Evolutionary conservation across 2,888 invertebrate species (phyloP).

Genomic region (Pseudolycoriella hygida): DNA sequence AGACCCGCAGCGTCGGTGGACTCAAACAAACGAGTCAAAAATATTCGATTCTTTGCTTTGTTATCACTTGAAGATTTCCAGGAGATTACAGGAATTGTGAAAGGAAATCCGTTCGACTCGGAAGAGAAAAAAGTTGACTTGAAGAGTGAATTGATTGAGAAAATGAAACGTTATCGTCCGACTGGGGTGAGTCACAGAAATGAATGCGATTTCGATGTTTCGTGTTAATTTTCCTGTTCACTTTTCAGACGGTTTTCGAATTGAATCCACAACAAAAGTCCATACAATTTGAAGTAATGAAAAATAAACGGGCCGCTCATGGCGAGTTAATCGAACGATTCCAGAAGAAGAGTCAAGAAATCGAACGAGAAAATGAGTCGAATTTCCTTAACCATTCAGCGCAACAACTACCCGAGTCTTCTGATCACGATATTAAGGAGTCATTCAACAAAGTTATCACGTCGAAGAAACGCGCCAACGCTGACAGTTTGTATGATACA

Average conservation of each 20-base stretch:
- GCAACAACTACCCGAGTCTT: conserved; percentile 24
- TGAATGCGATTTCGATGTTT: background rate
- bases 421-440: conserved; percentile 34
- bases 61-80: conserved; percentile 20
- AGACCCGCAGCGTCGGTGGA: conserved; percentile 79
- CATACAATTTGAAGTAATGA: conserved; percentile 67
- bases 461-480: conserved; percentile 31
- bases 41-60: conserved; percentile 45
- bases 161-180: conserved; percentile 25
- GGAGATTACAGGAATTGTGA: background rate
- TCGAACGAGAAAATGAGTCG: conserved; percentile 18
- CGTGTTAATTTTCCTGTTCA: conserved; percentile 16
- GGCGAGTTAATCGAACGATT: conserved; percentile 33
- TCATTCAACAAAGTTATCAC: conserved; percentile 38
- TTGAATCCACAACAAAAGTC: conserved; percentile 67
- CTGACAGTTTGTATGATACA: conserved; percentile 38
- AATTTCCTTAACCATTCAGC: conserved; percentile 9
- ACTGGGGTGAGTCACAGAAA: conserved; percentile 20
- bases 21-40: conserved; percentile 73
- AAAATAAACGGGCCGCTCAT: conserved; percentile 62
- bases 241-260: conserved; percentile 80
- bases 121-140: conserved; percentile 20
- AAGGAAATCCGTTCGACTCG: background rate
- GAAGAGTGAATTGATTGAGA: conserved; percentile 22
- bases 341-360: conserved; percentile 21